Percentiles rank a stretch among this genome's conserved stretches.
phyloP scores from a whole-genome alignment of 2,797 vertebrate species.

The Botia almorhae region DNA sequence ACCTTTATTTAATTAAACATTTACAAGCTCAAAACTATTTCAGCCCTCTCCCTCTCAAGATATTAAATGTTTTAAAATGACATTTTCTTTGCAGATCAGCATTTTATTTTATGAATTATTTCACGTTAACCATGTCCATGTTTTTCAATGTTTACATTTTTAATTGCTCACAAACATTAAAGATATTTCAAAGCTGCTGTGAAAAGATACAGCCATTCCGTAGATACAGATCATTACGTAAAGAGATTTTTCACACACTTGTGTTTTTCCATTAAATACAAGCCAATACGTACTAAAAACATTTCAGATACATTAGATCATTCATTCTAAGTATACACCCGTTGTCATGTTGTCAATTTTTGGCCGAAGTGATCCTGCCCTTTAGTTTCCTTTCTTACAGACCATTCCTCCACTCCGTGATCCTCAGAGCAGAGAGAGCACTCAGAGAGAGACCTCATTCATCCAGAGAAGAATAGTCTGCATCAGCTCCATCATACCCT shows the following conservation, averaged over 20 bases:
- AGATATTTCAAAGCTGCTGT: too few species aligned
- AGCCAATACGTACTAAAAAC: too few species aligned
- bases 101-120: background rate
- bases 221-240: too few species aligned
- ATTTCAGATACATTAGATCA: too few species aligned
- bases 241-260: too few species aligned
- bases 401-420: conserved; percentile 10
- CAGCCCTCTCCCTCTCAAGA: conserved; percentile 43
- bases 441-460: conserved; percentile 22
- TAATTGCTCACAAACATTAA: too few species aligned
- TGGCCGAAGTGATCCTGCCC: background rate
- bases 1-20: conserved; percentile 65
- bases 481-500: conserved; percentile 23
- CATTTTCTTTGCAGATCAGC: conserved; percentile 20
- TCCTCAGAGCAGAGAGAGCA: conserved; percentile 10
- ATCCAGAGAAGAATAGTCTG: conserved; percentile 14
- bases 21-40: conserved; percentile 48
- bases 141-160: background rate
- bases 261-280: too few species aligned
- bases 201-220: too few species aligned
- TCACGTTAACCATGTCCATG: background rate
- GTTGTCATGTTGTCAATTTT: too few species aligned
- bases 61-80: conserved; percentile 36
- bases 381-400: background rate
- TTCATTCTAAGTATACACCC: too few species aligned